These are phyloP conservation scores for Perccottus glenii DNA, from an alignment of 2,113 vertebrate species.

Conservation along the genomic window DNA sequence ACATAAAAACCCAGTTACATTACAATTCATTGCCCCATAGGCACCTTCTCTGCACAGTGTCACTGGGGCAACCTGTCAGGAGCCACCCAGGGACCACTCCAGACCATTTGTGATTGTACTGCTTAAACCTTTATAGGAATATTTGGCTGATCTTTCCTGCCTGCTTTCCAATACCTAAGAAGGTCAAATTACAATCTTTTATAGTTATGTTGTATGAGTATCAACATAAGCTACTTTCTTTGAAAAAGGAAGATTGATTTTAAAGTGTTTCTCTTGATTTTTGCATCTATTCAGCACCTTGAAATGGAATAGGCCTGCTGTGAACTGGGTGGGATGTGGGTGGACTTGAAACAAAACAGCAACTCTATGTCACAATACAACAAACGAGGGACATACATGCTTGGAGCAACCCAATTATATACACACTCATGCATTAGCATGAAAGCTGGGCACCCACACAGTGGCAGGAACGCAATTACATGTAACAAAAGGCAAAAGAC, in stretches of 20 bases:
- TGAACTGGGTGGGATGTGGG: conserved; percentile 46
- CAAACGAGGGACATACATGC: conserved; percentile 26
- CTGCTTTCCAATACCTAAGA: neutral
- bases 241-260: conserved; percentile 27
- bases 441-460: conserved; percentile 41
- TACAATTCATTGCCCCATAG: too few relatives aligned
- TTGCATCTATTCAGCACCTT: conserved; percentile 43
- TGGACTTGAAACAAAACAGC: conserved; percentile 48
- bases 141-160: too few relatives aligned
- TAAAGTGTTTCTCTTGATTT: conserved; percentile 49
- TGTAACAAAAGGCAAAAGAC: conserved; percentile 59
- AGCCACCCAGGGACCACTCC: too few relatives aligned
- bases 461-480: conserved; percentile 31
- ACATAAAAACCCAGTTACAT: too few relatives aligned
- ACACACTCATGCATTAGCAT: conserved; percentile 37
- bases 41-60: too few relatives aligned
- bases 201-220: conserved; percentile 12
- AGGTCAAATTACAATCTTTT: neutral
- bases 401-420: conserved; percentile 39
- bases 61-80: too few relatives aligned
- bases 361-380: conserved; percentile 33
- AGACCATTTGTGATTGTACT: neutral
- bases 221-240: neutral
- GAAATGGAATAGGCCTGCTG: conserved; percentile 33
- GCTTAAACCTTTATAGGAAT: conserved; percentile 7